Percentiles rank a stretch among this genome's conserved stretches.
Evolutionary conservation across 2,888 invertebrate genomes (phyloP).

Genomic region (Hesperia comma): DNA sequence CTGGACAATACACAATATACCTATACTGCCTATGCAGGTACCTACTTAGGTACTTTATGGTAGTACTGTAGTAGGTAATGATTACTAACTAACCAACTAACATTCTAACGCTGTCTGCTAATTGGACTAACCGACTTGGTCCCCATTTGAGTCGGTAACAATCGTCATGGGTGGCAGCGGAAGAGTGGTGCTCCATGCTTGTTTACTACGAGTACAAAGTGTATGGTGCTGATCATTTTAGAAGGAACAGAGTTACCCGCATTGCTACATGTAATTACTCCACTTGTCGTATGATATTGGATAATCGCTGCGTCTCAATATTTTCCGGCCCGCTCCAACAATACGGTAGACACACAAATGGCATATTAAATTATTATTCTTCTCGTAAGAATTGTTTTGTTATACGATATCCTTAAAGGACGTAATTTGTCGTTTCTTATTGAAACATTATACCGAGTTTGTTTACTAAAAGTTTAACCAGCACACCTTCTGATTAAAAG

Average conservation of each 20-base stretch:
- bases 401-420: background rate
- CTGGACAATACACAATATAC: too few relatives aligned
- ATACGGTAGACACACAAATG: background rate
- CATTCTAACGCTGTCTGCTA: too few relatives aligned
- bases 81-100: too few relatives aligned
- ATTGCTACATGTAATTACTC: too few relatives aligned
- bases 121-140: too few relatives aligned
- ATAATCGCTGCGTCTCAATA: background rate
- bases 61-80: too few relatives aligned
- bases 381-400: slow-evolving; percentile 5
- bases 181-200: too few relatives aligned
- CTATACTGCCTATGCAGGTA: too few relatives aligned
- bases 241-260: too few relatives aligned
- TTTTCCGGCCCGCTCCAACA: background rate
- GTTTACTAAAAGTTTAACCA: slow-evolving; percentile 18
- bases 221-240: background rate
- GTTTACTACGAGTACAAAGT: background rate
- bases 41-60: too few relatives aligned
- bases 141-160: too few relatives aligned
- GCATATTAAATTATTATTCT: background rate
- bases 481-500: slow-evolving; percentile 39
- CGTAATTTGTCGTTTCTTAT: slow-evolving; percentile 19
- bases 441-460: slow-evolving; percentile 17
- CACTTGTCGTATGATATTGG: background rate
- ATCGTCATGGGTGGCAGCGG: too few relatives aligned